Evolutionary conservation across 2,888 invertebrate genomes (phyloP), one percentile per base, ranked within the genome.

Genomic region (Eupithecia exiguata): DNA sequence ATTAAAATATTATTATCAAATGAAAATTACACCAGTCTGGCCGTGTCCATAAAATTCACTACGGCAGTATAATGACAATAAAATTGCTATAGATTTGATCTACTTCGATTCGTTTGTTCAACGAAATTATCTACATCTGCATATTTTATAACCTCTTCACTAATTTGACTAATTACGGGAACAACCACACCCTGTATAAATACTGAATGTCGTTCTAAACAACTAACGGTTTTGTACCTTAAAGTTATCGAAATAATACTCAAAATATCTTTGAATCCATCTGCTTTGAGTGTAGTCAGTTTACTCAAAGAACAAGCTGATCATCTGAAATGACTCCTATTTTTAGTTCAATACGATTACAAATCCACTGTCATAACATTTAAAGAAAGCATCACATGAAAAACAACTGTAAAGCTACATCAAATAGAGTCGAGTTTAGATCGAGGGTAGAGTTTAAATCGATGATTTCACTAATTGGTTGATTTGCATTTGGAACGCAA

Each of bases 111-210:
- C 7, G 16, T 25, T 69, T 30, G 18, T 35, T 30, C 25, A 25
- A 62, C 35, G 16, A 21, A 36, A 65, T n/a, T 62, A 62, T 30
- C 62, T 40, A 49, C 69, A 49, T 67, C 53, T 69, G 36, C 67
- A 70, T 70, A 38, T 49, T 65, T 74, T 76, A 79, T 83, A 81
- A 84, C 86, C 80, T 81, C 85, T 58, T 25, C 84, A 83, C 86
- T 91, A 90, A 92, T 91, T 91, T 89, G 85, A 89, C 91, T 92
- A 92, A 93, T 92, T 92, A 90, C 78, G 82, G 84, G 88, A 88
- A 87, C 88, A 87, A 85, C 82, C 85, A 81, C 85, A 83, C 82
- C 81, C 82, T 82, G 79, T 78, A 79, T 74, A 71, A 74, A 77
- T 65, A n/a, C 72, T 40, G 21, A 61, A 12, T 30, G 18, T 35